Evolutionary conservation across 64 coral and sea anemone genomes (phyloP).

Genomic region (Stichodactyla helianthus): DNA sequence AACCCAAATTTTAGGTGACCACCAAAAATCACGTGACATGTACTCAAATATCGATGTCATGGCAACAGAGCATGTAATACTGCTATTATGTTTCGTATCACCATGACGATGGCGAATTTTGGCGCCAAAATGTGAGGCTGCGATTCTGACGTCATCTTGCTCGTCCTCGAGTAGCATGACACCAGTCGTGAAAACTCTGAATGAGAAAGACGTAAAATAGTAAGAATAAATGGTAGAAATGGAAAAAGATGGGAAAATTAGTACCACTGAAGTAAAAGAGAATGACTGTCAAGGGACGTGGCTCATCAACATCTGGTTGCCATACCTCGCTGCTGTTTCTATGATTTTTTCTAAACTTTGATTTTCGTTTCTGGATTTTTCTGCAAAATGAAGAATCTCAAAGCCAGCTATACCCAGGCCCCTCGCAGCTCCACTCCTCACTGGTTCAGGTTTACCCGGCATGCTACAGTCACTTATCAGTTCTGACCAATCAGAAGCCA

Average conservation of each 20-base stretch:
- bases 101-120: slow-evolving; percentile 18
- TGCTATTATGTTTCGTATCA: neutral
- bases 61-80: slow-evolving; percentile 42
- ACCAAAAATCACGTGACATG: slow-evolving; percentile 39
- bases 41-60: slow-evolving; percentile 39
- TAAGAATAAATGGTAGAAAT: neutral
- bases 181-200: slow-evolving; percentile 47
- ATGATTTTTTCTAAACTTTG: neutral
- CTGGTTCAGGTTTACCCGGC: slow-evolving; percentile 48
- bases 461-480: slow-evolving; percentile 1
- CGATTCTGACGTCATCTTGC: slow-evolving; percentile 47
- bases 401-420: slow-evolving; percentile 30
- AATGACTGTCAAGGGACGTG: neutral
- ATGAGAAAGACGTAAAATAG: neutral
- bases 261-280: neutral
- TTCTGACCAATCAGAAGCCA: slow-evolving; percentile 10
- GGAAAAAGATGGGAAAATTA: neutral
- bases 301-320: too few species aligned
- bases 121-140: slow-evolving; percentile 46
- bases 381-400: slow-evolving; percentile 13
- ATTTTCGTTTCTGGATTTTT: neutral
- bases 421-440: slow-evolving; percentile 29
- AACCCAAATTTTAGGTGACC: slow-evolving; percentile 43
- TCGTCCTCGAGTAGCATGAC: slow-evolving; percentile 66
- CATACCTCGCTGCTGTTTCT: slow-evolving; percentile 33